phyloP scores from a whole-genome alignment of 2,888 invertebrate species.

The Apodemia zela region DNA sequence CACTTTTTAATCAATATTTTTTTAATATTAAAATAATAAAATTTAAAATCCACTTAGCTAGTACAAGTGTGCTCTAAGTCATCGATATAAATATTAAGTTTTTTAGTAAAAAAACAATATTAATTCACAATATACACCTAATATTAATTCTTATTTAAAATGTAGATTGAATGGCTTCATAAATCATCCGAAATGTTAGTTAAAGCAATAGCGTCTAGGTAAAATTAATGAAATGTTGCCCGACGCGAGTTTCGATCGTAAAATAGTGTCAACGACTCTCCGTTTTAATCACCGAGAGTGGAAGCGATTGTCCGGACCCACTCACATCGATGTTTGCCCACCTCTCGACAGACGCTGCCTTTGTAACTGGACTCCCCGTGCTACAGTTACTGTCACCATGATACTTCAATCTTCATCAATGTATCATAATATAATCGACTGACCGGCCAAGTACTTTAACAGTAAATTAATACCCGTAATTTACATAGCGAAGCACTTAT shows the following conservation, averaged over 20 bases:
- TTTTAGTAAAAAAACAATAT: too few species aligned
- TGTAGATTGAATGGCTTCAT: conserved; percentile 29
- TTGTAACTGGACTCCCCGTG: conserved; percentile 63
- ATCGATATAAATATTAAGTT: too few species aligned
- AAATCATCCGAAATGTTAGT: conserved; percentile 33
- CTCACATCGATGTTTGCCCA: conserved; percentile 65
- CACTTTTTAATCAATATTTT: too few species aligned
- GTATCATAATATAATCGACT: conserved; percentile 16
- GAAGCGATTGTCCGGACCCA: conserved; percentile 67
- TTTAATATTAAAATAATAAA: too few species aligned
- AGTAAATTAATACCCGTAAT: conserved; percentile 50
- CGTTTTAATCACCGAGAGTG: conserved; percentile 77
- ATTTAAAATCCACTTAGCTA: too few species aligned
- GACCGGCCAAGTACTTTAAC: conserved; percentile 35
- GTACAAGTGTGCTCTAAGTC: too few species aligned
- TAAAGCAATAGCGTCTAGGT: conserved; percentile 41
- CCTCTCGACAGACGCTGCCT: conserved; percentile 61
- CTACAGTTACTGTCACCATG: conserved; percentile 52
- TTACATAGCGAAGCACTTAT: conserved; percentile 20
- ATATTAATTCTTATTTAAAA: conserved; percentile 16
- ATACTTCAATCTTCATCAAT: conserved; percentile 46
- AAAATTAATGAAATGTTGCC: conserved; percentile 53
- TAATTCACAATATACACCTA: too few species aligned
- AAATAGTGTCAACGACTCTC: conserved; percentile 75
- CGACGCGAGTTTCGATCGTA: conserved; percentile 58